These are phyloP conservation scores for Rhamphomyia laevipes DNA, from an alignment of 2,888 invertebrate genomes.

Conservation along the genomic window DNA sequence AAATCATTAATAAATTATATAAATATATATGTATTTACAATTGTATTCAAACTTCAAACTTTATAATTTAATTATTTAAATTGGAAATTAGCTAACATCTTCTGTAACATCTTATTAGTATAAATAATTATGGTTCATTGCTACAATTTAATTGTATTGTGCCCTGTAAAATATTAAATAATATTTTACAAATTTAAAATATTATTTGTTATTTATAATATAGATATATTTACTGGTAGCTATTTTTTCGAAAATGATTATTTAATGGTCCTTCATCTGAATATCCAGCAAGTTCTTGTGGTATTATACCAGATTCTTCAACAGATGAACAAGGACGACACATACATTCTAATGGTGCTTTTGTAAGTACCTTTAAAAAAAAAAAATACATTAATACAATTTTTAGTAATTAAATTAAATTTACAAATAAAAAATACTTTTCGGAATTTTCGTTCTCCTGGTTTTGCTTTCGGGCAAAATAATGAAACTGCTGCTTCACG, in stretches of 20 bases:
- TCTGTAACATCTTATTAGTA: too few species aligned
- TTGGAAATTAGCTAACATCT: too few species aligned
- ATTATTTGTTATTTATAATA: too few species aligned
- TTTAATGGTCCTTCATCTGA: constrained; percentile 70
- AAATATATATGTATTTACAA: too few species aligned
- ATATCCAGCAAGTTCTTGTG: constrained; percentile 82
- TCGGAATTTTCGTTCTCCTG: constrained; percentile 71
- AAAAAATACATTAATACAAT: constrained; percentile 6
- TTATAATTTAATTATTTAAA: too few species aligned
- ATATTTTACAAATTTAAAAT: too few species aligned
- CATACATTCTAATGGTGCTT: constrained; percentile 88
- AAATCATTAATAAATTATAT: too few species aligned
- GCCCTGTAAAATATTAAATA: too few species aligned
- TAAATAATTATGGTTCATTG: too few species aligned
- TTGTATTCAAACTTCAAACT: too few species aligned
- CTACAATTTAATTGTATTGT: too few species aligned
- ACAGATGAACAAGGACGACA: constrained; percentile 84
- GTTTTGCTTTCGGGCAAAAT: constrained; percentile 80
- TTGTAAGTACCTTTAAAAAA: constrained; percentile 62
- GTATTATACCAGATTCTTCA: constrained; percentile 76
- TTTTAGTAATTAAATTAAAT: not conserved
- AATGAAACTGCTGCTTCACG: constrained; percentile 79
- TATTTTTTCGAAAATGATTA: constrained; percentile 52
- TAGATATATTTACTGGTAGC: not conserved
- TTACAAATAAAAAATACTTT: constrained; percentile 45